Base-by-base conservation (phyloP, 1,140 invertebrate genomes). In the Camponotus floridanus region DNA sequence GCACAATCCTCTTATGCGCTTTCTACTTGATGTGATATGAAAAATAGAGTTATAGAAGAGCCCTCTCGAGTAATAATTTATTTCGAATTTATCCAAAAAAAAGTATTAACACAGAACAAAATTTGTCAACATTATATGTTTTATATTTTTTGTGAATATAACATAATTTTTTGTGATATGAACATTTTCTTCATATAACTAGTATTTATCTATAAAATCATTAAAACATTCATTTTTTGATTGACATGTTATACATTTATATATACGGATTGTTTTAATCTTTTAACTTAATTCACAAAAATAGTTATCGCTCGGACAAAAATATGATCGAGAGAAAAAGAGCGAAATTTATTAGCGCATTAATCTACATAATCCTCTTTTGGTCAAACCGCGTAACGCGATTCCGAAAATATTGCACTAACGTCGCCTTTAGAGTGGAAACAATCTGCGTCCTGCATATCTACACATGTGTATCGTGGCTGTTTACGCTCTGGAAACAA, bases 1-100 rank as follows among this genome's bases (percentile, higher is more conserved):
- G n/a, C 68, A 45, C 42, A 55, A 83, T 62, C 79, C 79, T 83
- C 79, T 83, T 62, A 74, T 51, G 68, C 57, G 45, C 67, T 71
- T 81, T 71, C 45, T 31, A 45, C 68, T 48, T 31, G 79, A 36
- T 83, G 62, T 36, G 79, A 26, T 26, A 26, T 26, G 26, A 26
- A 55, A 83, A 83, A 83, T 83, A 13, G 67, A 81, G 39, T 83
- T 45, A 61, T 73, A 33, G 33, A 59, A 61, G 73, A 42, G 51
- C 8, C 13, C 13, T 13, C 39, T 61, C 51, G 26, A 39, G 2
- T 26, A 13, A 31, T 15, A 18, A 83, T 64, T 62, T 74, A 45
- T 83, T 59, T 21, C 13, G 39, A 68, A 80, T 70, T 83, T 83
- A 61, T 73, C 15, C 26, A 4, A 45, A 15, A n/a, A 5, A 9